These are phyloP conservation scores for Falco rusticolus DNA, from an alignment of 2,797 vertebrate genomes.

Conservation along the genomic window DNA sequence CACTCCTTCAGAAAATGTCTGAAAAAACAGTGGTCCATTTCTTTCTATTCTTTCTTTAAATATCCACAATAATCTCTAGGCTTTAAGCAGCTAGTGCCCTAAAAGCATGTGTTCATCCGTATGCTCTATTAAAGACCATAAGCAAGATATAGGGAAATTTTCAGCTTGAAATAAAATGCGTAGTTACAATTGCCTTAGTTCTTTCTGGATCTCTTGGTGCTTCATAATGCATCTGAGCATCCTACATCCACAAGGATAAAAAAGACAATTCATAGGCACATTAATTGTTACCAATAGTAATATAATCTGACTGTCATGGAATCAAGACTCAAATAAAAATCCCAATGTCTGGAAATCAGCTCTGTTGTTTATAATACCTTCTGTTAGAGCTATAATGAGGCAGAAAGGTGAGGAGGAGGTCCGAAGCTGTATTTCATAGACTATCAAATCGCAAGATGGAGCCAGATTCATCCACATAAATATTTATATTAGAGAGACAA, in stretches of 20 bases:
- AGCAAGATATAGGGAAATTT: background rate
- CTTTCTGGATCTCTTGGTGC: background rate
- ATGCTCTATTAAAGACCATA: background rate
- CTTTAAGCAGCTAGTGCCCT: background rate
- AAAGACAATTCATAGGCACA: background rate
- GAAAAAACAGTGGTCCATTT: background rate
- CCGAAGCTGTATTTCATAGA: background rate
- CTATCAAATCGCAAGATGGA: background rate
- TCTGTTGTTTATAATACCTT: background rate
- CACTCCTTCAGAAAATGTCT: background rate
- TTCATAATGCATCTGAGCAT: background rate
- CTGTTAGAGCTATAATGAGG: background rate
- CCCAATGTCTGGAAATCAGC: background rate
- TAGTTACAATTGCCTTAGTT: background rate
- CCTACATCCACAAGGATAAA: background rate
- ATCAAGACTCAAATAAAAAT: conserved; percentile 8
- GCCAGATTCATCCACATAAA: background rate
- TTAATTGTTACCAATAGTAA: background rate
- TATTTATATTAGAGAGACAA: conserved; percentile 47
- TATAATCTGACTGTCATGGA: background rate
- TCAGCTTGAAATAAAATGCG: background rate
- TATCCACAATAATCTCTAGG: background rate
- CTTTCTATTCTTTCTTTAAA: background rate
- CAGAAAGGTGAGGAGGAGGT: background rate
- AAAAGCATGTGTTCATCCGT: background rate